Evolutionary conservation across 2,888 invertebrate genomes (phyloP), one percentile per base, ranked within the genome.

Genomic region (Spialia ferax): DNA sequence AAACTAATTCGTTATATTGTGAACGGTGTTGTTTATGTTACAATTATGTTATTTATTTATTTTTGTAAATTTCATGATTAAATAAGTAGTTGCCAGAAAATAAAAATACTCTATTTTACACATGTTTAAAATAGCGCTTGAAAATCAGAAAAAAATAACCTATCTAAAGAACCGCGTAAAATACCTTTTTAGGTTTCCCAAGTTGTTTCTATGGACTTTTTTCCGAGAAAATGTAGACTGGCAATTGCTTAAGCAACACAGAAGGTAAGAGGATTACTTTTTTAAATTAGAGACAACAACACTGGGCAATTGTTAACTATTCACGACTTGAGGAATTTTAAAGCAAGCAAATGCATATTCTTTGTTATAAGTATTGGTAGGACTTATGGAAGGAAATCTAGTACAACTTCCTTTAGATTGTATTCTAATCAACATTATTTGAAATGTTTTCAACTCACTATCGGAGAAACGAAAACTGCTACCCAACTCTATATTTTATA

Each of bases 261-360:
- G 57, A 29, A 60, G 54, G 60, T 54, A 66, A 66, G 54, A 45
- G 66, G 60, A 60, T 60, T 66, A 66, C 66, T 66, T 45, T 54
- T 45, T 60, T 54, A 60, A 60, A 54, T 66, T 66, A 66, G 42
- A 54, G 50, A 50, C 2, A 38, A 22, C 32, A 29, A 20, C 23
- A 60, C 60, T 66, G 54, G 54, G 42, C 54, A 66, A 60, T 54
- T 66, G 45, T 66, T 66, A 66, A 66, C 52, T 45, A 66, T 60
- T 50, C 66, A 66, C 22, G 54, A 18, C 10, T 42, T 54, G 23
- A 20, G 52, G 52, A 38, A 23, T 35, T 52, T 13, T 23, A 13
- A 52, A 52, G 1, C 10, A 35, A 35, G 35, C 11, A 35, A 35
- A n/a, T n/a, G n/a, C n/a, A n/a, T n/a, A n/a, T n/a, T n/a, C n/a